These are phyloP conservation scores for Eubucco bourcierii DNA, from an alignment of 2,113 vertebrate species.

Conservation along the genomic window DNA sequence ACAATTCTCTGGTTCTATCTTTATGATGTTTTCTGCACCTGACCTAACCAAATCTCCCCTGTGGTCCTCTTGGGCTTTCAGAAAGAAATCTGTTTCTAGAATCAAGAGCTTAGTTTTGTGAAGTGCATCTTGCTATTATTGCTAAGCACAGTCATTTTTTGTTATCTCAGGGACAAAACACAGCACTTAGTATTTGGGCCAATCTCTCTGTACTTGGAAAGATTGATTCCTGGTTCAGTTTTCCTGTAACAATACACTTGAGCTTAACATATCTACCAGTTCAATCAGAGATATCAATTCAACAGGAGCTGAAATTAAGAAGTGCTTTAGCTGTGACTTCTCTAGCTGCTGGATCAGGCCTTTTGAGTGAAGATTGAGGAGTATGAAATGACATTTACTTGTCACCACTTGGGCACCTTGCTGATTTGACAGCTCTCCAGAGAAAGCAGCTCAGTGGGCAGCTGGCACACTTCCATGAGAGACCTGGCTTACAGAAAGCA, in stretches of 20 bases:
- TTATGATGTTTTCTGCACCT: not conserved
- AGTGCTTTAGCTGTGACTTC: not conserved
- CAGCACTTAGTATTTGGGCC: not conserved
- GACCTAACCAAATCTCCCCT: not conserved
- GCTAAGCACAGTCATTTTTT: not conserved
- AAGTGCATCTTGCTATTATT: not conserved
- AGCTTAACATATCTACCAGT: not conserved
- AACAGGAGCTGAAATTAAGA: not conserved
- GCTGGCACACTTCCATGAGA: fast-evolving
- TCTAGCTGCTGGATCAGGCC: not conserved
- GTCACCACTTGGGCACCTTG: not conserved
- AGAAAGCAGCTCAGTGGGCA: not conserved
- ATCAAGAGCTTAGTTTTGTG: not conserved
- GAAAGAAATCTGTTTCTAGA: not conserved
- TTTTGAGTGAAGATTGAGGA: not conserved
- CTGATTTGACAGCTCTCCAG: not conserved
- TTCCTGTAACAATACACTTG: not conserved
- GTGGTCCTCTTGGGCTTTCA: not conserved
- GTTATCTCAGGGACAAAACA: not conserved
- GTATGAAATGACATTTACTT: not conserved
- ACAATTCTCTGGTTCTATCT: not conserved
- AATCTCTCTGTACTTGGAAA: not conserved
- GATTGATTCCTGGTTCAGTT: not conserved
- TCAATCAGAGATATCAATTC: not conserved
- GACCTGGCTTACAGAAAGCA: not conserved